Conservation (phyloP, 2,888 invertebrate species). For the Plagodis pulveraria region DNA sequence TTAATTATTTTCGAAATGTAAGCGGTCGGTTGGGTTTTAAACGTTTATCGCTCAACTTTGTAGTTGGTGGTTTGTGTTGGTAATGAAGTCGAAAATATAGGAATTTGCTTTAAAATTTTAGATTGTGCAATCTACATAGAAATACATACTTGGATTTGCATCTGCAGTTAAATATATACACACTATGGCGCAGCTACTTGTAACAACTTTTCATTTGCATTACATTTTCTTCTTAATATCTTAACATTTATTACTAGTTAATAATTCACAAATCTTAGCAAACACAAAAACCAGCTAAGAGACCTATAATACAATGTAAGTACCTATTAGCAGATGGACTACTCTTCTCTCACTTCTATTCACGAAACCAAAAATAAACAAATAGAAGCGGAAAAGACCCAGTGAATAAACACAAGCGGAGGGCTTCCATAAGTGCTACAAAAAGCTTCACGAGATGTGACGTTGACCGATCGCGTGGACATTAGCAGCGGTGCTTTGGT, state of each 20-base stretch:
- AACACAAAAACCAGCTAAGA: no score
- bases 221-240: no score
- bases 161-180: no score
- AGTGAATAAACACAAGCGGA: constrained; percentile 34
- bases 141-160: no score
- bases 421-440: constrained; percentile 64
- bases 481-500: constrained; percentile 68
- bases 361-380: constrained; percentile 23
- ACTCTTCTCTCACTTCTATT: background rate
- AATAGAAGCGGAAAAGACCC: constrained; percentile 22
- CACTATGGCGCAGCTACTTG: no score
- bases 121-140: no score
- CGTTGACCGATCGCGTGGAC: constrained; percentile 78
- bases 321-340: no score
- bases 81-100: constrained; percentile 2
- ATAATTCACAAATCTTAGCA: no score
- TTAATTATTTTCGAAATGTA: constrained; percentile 24
- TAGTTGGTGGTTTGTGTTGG: constrained; percentile 16
- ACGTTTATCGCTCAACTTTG: constrained; percentile 14
- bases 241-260: no score
- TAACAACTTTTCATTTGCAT: no score
- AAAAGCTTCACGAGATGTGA: constrained; percentile 69
- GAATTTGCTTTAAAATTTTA: no score
- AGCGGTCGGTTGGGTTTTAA: background rate
- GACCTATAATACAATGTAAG: no score